Evolutionary conservation across 2,113 vertebrate genomes (phyloP), one percentile per base, ranked within the genome.

Genomic region (Paralichthys olivaceus): DNA sequence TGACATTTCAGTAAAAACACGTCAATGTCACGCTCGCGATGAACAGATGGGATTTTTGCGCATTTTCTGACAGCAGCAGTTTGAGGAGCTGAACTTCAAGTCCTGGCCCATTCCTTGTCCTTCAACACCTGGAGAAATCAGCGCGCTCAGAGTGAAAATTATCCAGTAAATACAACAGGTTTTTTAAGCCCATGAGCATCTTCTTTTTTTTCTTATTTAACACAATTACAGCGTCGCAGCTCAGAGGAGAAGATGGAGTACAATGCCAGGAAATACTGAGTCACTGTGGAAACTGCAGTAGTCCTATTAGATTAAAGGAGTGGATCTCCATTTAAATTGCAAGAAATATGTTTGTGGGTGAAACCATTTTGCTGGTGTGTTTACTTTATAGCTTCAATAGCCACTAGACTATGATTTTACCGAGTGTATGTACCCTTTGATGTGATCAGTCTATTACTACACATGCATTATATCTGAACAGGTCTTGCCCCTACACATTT

Each of bases 381-480:
- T 28, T 57, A 62, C 73, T 84, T 78, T 74, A 72, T 49, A 86
- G 78, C 72, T 77, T 70, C 37, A 69, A 82, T 53, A 81, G 83
- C 73, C 64, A 81, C 81, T 75, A 80, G 34, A 85, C 63, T 66
- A 85, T 65, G 64, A 84, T 67, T 80, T 84, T 37, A 69, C 23
- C 72, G 55, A 56, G 22, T 57, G 49, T 60, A 47, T 84, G 79
- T 75, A 75, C 58, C 62, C 74, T 79, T 80, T 32, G 45, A 59
- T 74, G 81, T 84, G 83, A 88, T 76, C 70, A 77, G 68, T 82
- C 87, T 89, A 92, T 61, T 77, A 81, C 89, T 88, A 91, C 80
- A 85, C 92, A 90, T 93, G 89, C 90, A 91, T 75, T 86, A 90
- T 81, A 88, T 75, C 45, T 64, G 77, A 77, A 86, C 87, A 81